Evolutionary conservation across 2,797 vertebrate species (phyloP).

Genomic region (Schizothorax lantsangensis): DNA sequence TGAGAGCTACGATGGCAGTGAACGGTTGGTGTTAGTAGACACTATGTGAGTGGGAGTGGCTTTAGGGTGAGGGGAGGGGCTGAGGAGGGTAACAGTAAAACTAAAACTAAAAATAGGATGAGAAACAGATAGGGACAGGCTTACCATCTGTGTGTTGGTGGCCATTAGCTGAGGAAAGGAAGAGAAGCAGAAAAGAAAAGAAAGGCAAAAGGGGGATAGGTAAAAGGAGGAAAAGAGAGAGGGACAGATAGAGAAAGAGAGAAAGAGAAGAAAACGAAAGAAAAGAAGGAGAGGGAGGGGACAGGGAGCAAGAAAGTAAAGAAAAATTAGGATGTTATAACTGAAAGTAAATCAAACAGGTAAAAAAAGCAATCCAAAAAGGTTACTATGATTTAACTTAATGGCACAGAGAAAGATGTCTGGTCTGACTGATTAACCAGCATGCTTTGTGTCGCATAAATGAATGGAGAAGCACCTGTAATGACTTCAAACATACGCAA

Average conservation of each 20-base stretch:
- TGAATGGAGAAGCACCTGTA: constrained; percentile 68
- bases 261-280: constrained; percentile 68
- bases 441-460: constrained; percentile 68
- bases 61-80: constrained; percentile 46
- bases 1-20: constrained; percentile 32
- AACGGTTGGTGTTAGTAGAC: constrained; percentile 37
- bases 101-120: constrained; percentile 75
- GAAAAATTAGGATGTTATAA: constrained; percentile 68
- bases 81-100: constrained; percentile 58
- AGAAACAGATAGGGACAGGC: constrained; percentile 84
- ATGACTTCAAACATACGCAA: constrained; percentile 55
- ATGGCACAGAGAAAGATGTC: constrained; percentile 74
- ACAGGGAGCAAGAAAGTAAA: constrained; percentile 63
- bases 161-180: constrained; percentile 97
- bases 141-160: constrained; percentile 99
- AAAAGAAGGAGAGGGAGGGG: constrained; percentile 56
- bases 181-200: constrained; percentile 90
- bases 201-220: constrained; percentile 81
- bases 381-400: constrained; percentile 75
- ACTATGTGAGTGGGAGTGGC: constrained; percentile 49
- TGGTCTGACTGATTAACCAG: constrained; percentile 69
- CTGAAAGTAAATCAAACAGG: constrained; percentile 69
- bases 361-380: constrained; percentile 65
- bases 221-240: constrained; percentile 76
- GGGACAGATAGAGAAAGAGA: constrained; percentile 81